A percentile compares a stretch with the other conserved stretches of the same genome.
Conservation (phyloP, 2,888 invertebrate genomes). For the Rotaria sp. region DNA sequence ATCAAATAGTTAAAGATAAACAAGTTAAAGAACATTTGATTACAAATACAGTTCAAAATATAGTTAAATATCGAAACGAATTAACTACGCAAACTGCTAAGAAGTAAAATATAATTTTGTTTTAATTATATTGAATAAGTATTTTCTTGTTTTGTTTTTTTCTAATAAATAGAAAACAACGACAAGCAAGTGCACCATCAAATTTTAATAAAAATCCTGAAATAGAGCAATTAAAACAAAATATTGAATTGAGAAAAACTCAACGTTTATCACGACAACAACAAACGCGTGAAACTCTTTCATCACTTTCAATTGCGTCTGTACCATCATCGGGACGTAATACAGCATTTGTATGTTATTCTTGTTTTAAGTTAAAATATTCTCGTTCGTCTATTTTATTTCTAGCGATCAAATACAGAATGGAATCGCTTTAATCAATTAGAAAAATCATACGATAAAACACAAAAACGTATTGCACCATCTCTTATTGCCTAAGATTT, state of each 20-base stretch:
- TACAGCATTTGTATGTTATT: background rate
- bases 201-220: background rate
- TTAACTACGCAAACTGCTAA: background rate
- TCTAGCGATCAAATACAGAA: background rate
- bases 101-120: background rate
- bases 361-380: background rate
- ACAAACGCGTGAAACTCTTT: background rate
- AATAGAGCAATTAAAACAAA: constrained; percentile 2
- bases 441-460: constrained; percentile 16
- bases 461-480: background rate
- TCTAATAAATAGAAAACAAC: background rate
- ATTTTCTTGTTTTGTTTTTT: background rate
- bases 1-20: constrained; percentile 51
- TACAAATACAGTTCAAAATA: constrained; percentile 27
- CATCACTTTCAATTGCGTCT: background rate
- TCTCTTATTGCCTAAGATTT: background rate
- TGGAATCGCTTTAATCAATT: constrained; percentile 27
- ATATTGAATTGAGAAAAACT: background rate
- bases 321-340: background rate
- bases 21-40: constrained; percentile 45
- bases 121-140: background rate
- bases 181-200: background rate
- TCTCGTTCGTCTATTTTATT: background rate
- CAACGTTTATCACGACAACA: background rate
- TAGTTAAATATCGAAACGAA: constrained; percentile 35